Evolutionary conservation across 2,888 invertebrate genomes (phyloP).

Genomic region (Thereva nobilitata): DNA sequence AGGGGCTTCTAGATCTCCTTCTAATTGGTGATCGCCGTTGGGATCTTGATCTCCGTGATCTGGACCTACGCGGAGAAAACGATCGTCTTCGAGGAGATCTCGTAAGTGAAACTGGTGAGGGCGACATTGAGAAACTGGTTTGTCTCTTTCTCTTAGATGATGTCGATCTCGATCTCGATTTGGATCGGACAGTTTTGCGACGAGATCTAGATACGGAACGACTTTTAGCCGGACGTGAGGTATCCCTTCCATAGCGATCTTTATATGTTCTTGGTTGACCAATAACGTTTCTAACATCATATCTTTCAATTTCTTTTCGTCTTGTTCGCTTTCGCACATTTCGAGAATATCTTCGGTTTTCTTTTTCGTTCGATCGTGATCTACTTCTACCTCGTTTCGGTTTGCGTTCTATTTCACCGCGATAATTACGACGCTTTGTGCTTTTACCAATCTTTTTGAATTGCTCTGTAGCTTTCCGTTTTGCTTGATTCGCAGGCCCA

Average conservation of each 20-base stretch:
- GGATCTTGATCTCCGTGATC: constrained; percentile 43
- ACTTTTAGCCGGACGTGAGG: constrained; percentile 59
- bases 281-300: constrained; percentile 80
- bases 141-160: constrained; percentile 41
- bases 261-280: constrained; percentile 66
- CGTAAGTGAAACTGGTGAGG: constrained; percentile 43
- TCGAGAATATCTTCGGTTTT: constrained; percentile 43
- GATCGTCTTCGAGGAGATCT: constrained; percentile 50
- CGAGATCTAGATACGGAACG: constrained; percentile 48
- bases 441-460: constrained; percentile 83
- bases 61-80: constrained; percentile 52
- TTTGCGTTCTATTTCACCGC: constrained; percentile 64
- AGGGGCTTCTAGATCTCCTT: constrained; percentile 35
- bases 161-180: constrained; percentile 49
- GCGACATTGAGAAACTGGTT: constrained; percentile 42
- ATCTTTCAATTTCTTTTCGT: constrained; percentile 78
- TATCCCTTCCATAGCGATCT: constrained; percentile 80
- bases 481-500: constrained; percentile 47
- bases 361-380: constrained; percentile 53
- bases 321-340: constrained; percentile 56
- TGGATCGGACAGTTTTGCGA: constrained; percentile 53
- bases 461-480: constrained; percentile 61
- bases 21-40: constrained; percentile 29
- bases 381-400: constrained; percentile 46
- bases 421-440: constrained; percentile 76